Conservation (phyloP, 2,113 vertebrate species). For the Sprattus sprattus region DNA sequence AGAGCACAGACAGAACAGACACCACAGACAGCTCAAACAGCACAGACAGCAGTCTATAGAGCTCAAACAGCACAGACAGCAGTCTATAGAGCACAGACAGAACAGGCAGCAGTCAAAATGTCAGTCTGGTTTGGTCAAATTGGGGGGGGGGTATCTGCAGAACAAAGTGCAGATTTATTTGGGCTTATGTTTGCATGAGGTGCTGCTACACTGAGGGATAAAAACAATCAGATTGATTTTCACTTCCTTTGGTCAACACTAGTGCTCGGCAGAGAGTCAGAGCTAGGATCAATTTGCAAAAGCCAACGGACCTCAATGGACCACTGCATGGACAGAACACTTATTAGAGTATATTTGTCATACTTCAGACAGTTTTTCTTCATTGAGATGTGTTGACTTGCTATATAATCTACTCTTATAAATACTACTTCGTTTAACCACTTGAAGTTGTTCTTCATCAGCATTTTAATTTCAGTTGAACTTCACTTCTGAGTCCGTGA, state of each 20-base stretch:
- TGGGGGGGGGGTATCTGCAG: not conserved
- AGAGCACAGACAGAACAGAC: not conserved
- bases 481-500: not conserved
- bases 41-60: not conserved
- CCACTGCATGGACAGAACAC: not conserved
- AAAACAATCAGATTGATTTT: not conserved
- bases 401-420: not conserved
- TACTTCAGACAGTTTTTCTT: not conserved
- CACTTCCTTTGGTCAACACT: not conserved
- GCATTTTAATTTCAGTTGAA: not conserved
- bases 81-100: not conserved
- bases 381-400: not conserved
- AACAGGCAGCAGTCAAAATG: too few species aligned
- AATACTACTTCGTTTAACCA: not conserved
- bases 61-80: not conserved
- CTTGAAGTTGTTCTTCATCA: not conserved
- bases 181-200: not conserved
- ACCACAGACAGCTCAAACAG: too few species aligned
- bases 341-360: not conserved
- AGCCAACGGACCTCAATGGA: not conserved
- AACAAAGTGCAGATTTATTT: not conserved
- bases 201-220: not conserved
- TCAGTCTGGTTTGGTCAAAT: too few species aligned
- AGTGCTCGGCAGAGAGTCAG: not conserved
- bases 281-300: not conserved